These are phyloP conservation scores for Fissipunctia ypsillon DNA, from an alignment of 2,888 invertebrate genomes.

Conservation along the genomic window DNA sequence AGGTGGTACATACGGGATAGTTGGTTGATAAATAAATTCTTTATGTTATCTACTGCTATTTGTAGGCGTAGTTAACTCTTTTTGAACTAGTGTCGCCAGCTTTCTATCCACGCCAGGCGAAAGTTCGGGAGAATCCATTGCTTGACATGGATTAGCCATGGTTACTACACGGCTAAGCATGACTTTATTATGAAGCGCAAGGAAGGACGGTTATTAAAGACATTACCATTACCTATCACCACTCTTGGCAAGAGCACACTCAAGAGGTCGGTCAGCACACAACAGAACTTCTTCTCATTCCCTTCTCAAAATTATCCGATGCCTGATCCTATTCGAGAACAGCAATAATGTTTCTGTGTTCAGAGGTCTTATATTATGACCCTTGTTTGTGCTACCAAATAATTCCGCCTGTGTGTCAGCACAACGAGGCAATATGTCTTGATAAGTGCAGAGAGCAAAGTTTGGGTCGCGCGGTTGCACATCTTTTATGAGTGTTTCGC, in stretches of 20 bases:
- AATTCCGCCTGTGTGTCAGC: slow-evolving; percentile 62
- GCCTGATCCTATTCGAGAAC: background rate
- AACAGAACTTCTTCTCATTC: background rate
- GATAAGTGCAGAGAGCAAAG: slow-evolving; percentile 79
- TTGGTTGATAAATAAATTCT: slow-evolving; percentile 25
- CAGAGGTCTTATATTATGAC: slow-evolving; percentile 7
- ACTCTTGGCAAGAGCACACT: background rate
- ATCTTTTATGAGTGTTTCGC: slow-evolving; percentile 72
- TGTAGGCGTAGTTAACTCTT: background rate
- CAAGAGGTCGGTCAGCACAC: background rate
- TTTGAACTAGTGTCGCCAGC: background rate
- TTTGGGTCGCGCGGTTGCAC: slow-evolving; percentile 75
- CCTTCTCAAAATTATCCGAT: background rate
- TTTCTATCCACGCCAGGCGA: background rate
- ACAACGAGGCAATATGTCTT: slow-evolving; percentile 75
- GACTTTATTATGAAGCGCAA: background rate
- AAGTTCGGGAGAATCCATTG: background rate
- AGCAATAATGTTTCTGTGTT: background rate
- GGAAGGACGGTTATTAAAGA: background rate
- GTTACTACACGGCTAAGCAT: background rate
- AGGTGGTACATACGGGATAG: slow-evolving; percentile 58
- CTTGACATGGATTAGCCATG: background rate
- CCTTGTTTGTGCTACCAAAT: slow-evolving; percentile 43
- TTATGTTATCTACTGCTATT: background rate
- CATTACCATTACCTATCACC: no score